phyloP scores from a whole-genome alignment of 2,797 vertebrate genomes.

The Menidia menidia region DNA sequence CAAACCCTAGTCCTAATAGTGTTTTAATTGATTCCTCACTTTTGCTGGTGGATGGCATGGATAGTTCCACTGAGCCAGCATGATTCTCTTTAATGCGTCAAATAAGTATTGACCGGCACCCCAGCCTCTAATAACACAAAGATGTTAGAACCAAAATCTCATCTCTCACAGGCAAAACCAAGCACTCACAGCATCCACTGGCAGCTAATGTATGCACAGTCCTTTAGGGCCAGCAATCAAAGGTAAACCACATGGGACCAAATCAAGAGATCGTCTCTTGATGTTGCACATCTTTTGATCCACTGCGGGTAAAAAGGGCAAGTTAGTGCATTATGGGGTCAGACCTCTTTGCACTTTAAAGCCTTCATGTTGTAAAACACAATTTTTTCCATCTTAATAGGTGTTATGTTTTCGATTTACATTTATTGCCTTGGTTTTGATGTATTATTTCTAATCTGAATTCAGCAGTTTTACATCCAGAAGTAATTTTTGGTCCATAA shows the following conservation, averaged over 20 bases:
- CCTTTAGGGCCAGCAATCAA: conserved; percentile 41
- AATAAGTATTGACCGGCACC: conserved; percentile 68
- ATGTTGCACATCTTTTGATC: conserved; percentile 29
- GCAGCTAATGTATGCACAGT: conserved; percentile 11
- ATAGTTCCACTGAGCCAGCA: conserved; percentile 50
- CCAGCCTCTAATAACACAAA: conserved; percentile 50
- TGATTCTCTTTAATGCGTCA: conserved; percentile 57
- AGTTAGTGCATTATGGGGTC: background rate
- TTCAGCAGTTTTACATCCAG: conserved; percentile 3
- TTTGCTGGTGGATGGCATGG: conserved; percentile 47
- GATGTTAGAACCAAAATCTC: conserved; percentile 42
- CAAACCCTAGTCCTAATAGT: conserved; percentile 55
- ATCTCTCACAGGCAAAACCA: conserved; percentile 19
- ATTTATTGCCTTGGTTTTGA: background rate
- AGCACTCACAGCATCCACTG: conserved; percentile 3
- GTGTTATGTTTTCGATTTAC: background rate
- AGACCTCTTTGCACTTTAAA: conserved; percentile 9
- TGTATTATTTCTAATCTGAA: background rate
- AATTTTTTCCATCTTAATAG: background rate
- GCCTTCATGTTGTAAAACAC: background rate
- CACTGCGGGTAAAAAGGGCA: conserved; percentile 8
- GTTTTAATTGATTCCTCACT: conserved; percentile 75
- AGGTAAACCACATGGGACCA: conserved; percentile 41
- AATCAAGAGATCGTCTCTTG: conserved; percentile 33
- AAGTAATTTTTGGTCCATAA: background rate